Conservation (phyloP, 2,888 invertebrate species). For the Lepidocyrtinus sp. region DNA sequence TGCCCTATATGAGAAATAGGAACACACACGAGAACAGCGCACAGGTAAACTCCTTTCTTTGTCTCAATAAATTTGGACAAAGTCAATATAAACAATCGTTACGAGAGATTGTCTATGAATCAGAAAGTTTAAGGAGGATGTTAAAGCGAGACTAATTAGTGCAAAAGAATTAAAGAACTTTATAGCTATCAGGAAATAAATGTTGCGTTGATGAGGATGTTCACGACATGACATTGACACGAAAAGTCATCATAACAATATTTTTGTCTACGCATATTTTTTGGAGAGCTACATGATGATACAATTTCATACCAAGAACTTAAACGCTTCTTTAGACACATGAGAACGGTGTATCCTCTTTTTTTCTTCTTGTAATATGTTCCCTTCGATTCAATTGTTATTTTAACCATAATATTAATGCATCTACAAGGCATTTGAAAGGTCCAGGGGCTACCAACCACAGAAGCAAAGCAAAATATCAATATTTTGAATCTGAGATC, state of each 20-base stretch:
- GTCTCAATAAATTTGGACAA: neutral
- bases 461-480: neutral
- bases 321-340: too few species aligned
- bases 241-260: neutral
- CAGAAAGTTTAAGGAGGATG: too few species aligned
- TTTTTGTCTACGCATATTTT: too few species aligned
- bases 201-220: constrained; percentile 20
- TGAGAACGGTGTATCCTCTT: too few species aligned
- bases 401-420: too few species aligned
- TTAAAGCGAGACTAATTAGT: constrained; percentile 16
- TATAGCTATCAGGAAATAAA: neutral
- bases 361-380: too few species aligned
- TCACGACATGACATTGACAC: constrained; percentile 9
- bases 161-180: constrained; percentile 8
- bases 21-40: neutral
- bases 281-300: too few species aligned
- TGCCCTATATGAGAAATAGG: constrained; percentile 5
- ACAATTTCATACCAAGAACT: too few species aligned
- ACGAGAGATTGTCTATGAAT: too few species aligned
- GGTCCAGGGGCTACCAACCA: too few species aligned
- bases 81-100: neutral
- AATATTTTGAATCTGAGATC: constrained; percentile 6
- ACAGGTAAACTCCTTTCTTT: neutral
- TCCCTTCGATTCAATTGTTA: too few species aligned
- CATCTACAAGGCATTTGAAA: too few species aligned